Percentiles rank a stretch among this genome's conserved stretches.
phyloP scores from a whole-genome alignment of 1,140 invertebrate species.

The Zeugodacus cucurbitae region DNA sequence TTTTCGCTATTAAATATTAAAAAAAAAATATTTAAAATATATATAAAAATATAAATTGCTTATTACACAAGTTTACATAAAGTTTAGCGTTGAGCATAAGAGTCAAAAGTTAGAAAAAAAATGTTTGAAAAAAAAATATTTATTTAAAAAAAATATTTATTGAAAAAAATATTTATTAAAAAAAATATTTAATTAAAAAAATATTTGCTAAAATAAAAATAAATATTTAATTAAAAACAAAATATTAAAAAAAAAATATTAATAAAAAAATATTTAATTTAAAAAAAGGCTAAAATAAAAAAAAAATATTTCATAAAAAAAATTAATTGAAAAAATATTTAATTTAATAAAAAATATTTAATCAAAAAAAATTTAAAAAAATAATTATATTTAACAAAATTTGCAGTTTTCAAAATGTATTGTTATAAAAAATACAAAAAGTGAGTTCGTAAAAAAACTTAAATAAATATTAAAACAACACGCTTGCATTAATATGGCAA shows the following conservation, averaged over 20 bases:
- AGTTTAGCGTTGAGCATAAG: slow-evolving; percentile 60
- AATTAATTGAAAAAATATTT: too few species aligned
- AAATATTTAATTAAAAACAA: slow-evolving; percentile 36
- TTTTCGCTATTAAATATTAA: background rate
- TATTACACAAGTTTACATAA: slow-evolving; percentile 3
- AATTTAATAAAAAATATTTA: too few species aligned
- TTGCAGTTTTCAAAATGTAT: background rate
- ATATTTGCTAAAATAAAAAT: slow-evolving; percentile 39
- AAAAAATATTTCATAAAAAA: too few species aligned
- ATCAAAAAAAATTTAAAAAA: slow-evolving; percentile 42
- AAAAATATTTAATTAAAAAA: too few species aligned
- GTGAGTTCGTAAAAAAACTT: background rate
- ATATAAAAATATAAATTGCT: background rate
- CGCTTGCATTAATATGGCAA: background rate
- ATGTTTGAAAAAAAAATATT: slow-evolving; percentile 39
- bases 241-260: slow-evolving; percentile 17
- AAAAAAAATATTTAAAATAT: background rate
- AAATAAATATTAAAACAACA: slow-evolving; percentile 33
- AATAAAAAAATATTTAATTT: too few species aligned
- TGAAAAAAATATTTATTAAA: too few species aligned
- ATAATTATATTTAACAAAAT: background rate
- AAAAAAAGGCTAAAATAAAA: too few species aligned
- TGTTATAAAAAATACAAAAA: background rate
- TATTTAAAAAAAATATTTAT: too few species aligned
- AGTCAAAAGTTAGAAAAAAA: slow-evolving; percentile 51